Percentiles rank a stretch among this genome's conserved stretches.
phyloP scores from a whole-genome alignment of 2,113 vertebrate genomes.

The Oenanthe melanoleuca region DNA sequence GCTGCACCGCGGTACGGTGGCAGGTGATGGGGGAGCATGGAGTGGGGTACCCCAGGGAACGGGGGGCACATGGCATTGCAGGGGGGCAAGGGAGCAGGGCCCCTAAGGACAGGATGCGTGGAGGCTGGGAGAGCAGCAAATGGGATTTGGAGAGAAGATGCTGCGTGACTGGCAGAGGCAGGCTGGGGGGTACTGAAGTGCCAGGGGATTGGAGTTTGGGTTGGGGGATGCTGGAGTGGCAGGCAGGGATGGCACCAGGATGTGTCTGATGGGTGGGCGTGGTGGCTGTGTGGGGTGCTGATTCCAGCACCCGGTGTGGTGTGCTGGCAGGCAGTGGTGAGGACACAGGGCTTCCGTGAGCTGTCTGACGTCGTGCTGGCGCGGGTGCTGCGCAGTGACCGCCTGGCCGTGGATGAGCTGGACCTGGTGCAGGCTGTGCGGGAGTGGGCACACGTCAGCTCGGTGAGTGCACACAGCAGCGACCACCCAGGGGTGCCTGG shows the following conservation, averaged over 20 bases:
- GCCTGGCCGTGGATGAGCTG: slow-evolving; percentile 69
- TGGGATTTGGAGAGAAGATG: not conserved
- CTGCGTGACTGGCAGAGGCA: not conserved
- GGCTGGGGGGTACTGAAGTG: not conserved
- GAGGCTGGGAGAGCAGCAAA: not conserved
- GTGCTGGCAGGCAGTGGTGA: slow-evolving; percentile 70
- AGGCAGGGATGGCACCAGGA: not conserved
- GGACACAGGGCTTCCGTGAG: slow-evolving; percentile 77
- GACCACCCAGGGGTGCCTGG: not conserved
- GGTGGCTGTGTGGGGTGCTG: not conserved
- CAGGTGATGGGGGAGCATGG: not conserved
- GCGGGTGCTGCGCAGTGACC: slow-evolving; percentile 72
- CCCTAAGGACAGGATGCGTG: not conserved
- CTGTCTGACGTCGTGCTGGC: slow-evolving; percentile 73
- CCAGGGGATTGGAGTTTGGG: not conserved
- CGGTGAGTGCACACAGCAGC: slow-evolving; percentile 57
- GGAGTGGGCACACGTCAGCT: slow-evolving; percentile 81
- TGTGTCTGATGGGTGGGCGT: not conserved
- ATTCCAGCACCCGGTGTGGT: accelerated
- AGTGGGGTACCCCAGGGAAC: not conserved
- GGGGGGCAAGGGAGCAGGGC: not conserved
- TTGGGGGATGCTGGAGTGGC: not conserved
- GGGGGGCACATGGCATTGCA: accelerated
- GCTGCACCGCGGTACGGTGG: slow-evolving; percentile 62
- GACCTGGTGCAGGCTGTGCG: slow-evolving; percentile 76